Conservation (phyloP, 2,797 vertebrate species). For the Sebastes jordani region DNA sequence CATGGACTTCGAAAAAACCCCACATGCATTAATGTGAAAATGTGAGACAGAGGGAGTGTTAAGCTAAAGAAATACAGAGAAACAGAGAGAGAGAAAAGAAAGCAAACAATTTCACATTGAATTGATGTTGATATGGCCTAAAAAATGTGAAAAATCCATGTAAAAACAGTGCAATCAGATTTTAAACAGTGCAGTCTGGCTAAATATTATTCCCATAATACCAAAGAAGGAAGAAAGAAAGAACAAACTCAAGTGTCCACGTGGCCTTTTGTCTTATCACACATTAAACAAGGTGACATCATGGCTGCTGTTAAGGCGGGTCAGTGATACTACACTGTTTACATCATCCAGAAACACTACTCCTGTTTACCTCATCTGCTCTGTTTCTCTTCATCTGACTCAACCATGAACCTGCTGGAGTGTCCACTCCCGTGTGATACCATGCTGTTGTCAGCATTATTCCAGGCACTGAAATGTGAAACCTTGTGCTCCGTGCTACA, state of each 20-base stretch:
- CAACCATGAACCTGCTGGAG: not conserved
- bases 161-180: not conserved
- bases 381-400: constrained; percentile 19
- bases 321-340: constrained; percentile 68
- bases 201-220: not conserved
- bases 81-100: not conserved
- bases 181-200: not conserved
- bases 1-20: constrained; percentile 1
- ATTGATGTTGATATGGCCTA: not conserved
- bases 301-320: constrained; percentile 49
- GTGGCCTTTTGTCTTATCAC: constrained; percentile 37
- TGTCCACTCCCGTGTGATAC: constrained; percentile 30
- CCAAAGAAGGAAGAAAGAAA: not conserved
- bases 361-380: constrained; percentile 56
- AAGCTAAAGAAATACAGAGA: not conserved
- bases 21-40: not conserved
- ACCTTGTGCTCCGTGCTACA: constrained; percentile 28
- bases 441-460: constrained; percentile 47
- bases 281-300: constrained; percentile 61
- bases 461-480: constrained; percentile 60
- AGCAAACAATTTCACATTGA: not conserved
- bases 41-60: not conserved
- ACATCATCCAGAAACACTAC: constrained; percentile 59
- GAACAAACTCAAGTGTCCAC: not conserved
- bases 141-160: not conserved